Conservation (phyloP, 2,888 invertebrate species). For the Rugalucina vietnamica region DNA sequence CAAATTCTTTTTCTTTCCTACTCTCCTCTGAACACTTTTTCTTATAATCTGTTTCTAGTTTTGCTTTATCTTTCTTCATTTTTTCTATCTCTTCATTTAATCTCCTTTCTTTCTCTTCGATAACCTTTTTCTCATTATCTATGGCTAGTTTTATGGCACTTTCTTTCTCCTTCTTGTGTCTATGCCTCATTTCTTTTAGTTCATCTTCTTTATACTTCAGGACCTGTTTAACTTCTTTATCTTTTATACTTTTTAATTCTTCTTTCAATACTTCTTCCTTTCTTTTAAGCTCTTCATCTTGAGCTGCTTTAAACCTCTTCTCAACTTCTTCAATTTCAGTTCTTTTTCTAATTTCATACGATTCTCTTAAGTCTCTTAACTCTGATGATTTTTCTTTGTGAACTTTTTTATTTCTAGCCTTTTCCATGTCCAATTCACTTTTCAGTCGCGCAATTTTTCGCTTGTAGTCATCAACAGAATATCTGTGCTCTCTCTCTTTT, state of each 20-base stretch:
- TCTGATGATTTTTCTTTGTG: slow-evolving; percentile 78
- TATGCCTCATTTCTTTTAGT: slow-evolving; percentile 66
- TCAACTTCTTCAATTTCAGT: slow-evolving; percentile 66
- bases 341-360: slow-evolving; percentile 73
- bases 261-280: slow-evolving; percentile 65
- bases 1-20: slow-evolving; percentile 71
- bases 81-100: slow-evolving; percentile 68
- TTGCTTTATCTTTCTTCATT: slow-evolving; percentile 65
- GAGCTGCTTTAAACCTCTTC: slow-evolving; percentile 68
- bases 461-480: slow-evolving; percentile 67
- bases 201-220: slow-evolving; percentile 79
- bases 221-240: slow-evolving; percentile 77
- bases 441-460: slow-evolving; percentile 71
- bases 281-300: slow-evolving; percentile 71
- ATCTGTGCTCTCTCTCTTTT: slow-evolving; percentile 62
- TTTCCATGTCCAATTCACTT: slow-evolving; percentile 77
- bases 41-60: slow-evolving; percentile 64
- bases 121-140: slow-evolving; percentile 71
- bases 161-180: slow-evolving; percentile 70
- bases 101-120: slow-evolving; percentile 62
- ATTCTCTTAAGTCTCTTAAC: slow-evolving; percentile 71
- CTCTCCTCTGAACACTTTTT: slow-evolving; percentile 68
- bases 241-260: slow-evolving; percentile 73
- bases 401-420: slow-evolving; percentile 70
- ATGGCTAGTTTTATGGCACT: slow-evolving; percentile 70